Conservation (phyloP, 2,113 vertebrate species). For the Phocoena phocoena region DNA sequence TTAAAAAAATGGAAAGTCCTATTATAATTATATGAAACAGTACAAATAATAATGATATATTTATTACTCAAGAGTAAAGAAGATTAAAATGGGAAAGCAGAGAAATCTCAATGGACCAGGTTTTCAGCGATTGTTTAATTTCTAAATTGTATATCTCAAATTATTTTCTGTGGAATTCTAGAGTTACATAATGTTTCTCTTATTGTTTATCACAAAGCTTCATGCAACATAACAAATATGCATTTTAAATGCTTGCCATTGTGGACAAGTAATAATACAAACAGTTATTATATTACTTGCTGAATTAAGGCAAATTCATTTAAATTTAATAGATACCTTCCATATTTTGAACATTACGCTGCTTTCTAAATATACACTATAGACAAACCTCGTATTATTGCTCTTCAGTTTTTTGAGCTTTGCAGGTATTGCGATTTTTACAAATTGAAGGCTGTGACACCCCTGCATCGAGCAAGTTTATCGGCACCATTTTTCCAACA, state of each 20-base stretch:
- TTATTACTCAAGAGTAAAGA: not conserved
- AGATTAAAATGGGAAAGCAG: not conserved
- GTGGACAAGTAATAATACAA: not conserved
- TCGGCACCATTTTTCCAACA: not conserved
- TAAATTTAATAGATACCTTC: not conserved
- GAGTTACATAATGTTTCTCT: not conserved
- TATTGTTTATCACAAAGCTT: not conserved
- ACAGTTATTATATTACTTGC: not conserved
- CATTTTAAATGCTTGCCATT: constrained; percentile 5
- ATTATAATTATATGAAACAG: not conserved
- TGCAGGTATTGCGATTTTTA: not conserved
- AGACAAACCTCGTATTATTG: not conserved
- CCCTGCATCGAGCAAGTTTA: not conserved
- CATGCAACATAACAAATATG: not conserved
- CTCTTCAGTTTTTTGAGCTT: not conserved
- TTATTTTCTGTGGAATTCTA: not conserved
- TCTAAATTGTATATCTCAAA: not conserved
- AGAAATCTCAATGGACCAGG: not conserved
- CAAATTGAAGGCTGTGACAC: not conserved
- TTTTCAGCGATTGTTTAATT: not conserved
- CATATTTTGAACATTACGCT: not conserved
- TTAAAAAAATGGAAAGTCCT: not conserved
- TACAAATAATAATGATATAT: not conserved
- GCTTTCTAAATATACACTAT: not conserved
- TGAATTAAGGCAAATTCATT: not conserved